Percentiles rank a stretch among this genome's conserved stretches.
Evolutionary conservation across 1,140 invertebrate species (phyloP).

Genomic region (Drosophila punjabiensis): DNA sequence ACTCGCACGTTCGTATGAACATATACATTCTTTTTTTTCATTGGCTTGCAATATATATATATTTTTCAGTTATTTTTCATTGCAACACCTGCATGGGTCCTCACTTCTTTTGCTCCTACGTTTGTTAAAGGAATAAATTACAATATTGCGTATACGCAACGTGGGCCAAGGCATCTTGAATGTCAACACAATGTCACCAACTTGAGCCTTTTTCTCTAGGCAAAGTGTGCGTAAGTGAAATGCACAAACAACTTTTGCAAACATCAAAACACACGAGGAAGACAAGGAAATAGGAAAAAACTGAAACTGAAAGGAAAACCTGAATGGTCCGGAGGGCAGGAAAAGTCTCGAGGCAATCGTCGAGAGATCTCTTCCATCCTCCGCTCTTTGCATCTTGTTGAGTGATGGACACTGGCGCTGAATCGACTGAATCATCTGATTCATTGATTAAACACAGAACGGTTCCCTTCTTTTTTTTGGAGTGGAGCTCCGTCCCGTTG

Average conservation of each 20-base stretch:
- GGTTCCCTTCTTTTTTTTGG: constrained; percentile 16
- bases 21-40: constrained; percentile 38
- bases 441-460: constrained; percentile 77
- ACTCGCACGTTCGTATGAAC: constrained; percentile 4
- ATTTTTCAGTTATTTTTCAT: constrained; percentile 38
- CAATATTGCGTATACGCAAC: constrained; percentile 59
- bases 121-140: constrained; percentile 39
- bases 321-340: constrained; percentile 16
- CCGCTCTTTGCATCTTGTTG: constrained; percentile 57
- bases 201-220: constrained; percentile 7
- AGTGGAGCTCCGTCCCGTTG: constrained; percentile 11
- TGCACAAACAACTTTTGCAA: constrained; percentile 55
- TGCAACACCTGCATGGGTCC: constrained; percentile 16
- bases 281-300: neutral
- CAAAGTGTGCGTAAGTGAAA: constrained; percentile 61
- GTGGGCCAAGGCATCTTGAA: constrained; percentile 42
- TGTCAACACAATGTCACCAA: constrained; percentile 65
- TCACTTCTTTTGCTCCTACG: constrained; percentile 6
- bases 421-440: constrained; percentile 76
- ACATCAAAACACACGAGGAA: constrained; percentile 50
- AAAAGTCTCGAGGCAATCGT: constrained; percentile 40
- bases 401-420: constrained; percentile 63
- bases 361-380: constrained; percentile 13
- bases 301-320: neutral
- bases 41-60: constrained; percentile 55